phyloP scores from a whole-genome alignment of 2,113 vertebrate species.

The human region DNA sequence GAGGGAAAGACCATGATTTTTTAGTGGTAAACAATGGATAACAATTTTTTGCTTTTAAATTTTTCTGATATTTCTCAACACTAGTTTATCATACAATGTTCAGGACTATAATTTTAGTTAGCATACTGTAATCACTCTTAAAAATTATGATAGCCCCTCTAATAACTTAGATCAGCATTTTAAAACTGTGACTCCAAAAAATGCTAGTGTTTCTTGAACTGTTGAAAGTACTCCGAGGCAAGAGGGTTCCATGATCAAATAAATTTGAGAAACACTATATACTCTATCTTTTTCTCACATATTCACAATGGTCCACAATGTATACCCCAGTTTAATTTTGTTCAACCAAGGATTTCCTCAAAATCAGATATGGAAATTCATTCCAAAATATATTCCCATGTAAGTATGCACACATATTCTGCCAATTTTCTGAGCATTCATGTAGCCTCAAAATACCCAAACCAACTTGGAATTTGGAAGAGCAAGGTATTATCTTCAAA shows the following conservation, averaged over 20 bases:
- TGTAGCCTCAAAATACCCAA: background rate
- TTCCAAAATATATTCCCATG: background rate
- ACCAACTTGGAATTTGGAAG: background rate
- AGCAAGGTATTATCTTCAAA: background rate
- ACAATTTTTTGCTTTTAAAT: background rate
- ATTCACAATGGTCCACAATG: background rate
- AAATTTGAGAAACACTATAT: background rate
- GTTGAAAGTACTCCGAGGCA: background rate
- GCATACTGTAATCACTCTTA: background rate
- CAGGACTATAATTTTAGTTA: background rate
- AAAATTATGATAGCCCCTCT: background rate
- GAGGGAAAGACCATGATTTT: background rate
- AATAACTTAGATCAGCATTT: background rate
- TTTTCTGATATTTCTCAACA: background rate
- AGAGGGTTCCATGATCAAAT: background rate
- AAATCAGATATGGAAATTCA: background rate
- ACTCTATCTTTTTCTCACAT: background rate
- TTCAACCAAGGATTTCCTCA: constrained; percentile 30
- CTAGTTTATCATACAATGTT: background rate
- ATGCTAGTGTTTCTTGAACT: background rate
- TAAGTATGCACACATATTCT: background rate
- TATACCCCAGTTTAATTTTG: background rate
- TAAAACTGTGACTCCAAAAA: background rate
- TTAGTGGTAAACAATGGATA: background rate
- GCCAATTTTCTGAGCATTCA: background rate